These are phyloP conservation scores for Anas bahamensis DNA, from an alignment of 2,797 vertebrate genomes.

Conservation along the genomic window DNA sequence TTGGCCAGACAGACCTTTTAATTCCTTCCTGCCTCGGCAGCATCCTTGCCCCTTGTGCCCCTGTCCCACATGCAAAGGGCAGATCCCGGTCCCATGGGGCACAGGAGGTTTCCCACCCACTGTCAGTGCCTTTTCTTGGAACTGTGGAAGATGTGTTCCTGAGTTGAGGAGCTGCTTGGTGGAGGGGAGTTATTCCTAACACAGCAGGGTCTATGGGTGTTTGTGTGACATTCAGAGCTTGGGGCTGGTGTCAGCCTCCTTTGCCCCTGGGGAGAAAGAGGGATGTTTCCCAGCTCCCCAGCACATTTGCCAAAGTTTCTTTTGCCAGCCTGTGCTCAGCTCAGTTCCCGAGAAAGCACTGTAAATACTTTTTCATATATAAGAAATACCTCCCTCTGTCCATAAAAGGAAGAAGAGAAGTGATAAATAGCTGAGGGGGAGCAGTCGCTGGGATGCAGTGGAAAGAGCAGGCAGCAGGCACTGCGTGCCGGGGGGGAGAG, in stretches of 20 bases:
- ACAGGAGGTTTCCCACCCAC: neutral
- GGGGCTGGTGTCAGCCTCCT: neutral
- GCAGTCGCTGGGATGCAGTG: neutral
- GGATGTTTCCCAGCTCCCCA: neutral
- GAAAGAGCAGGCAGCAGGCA: constrained; percentile 15
- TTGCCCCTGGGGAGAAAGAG: neutral
- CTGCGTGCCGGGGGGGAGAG: neutral
- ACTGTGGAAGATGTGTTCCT: neutral
- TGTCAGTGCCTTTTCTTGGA: neutral
- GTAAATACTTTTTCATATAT: neutral
- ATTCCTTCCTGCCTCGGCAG: constrained; percentile 13
- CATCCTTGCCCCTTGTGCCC: rapidly evolving
- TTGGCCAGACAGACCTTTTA: constrained; percentile 1
- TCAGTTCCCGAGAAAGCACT: constrained; percentile 10
- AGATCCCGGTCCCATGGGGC: rapidly evolving
- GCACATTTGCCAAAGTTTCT: neutral
- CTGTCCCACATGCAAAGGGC: neutral
- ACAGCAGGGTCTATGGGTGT: neutral
- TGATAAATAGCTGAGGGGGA: neutral
- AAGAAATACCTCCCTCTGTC: constrained; percentile 39
- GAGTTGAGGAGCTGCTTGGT: neutral
- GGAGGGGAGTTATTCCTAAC: neutral
- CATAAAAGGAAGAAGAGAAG: constrained; percentile 69
- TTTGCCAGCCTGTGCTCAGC: rapidly evolving
- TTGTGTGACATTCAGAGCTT: neutral